Evolutionary conservation across 1,140 invertebrate genomes (phyloP).

Genomic region (roundworm (Caenorhabditis elegans)): WBcel235 BX284603.4:10272501-10273000

Average conservation of each 20-base stretch:
- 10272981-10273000: conserved; percentile 40
- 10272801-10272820: conserved; percentile 29
- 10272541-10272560: too few relatives aligned
- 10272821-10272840: conserved; percentile 42
- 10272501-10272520: too few relatives aligned
- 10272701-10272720: conserved; percentile 10
- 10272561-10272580: too few relatives aligned
- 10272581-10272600: too few relatives aligned
- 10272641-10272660: conserved; percentile 38
- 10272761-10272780: background rate
- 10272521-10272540: too few relatives aligned
- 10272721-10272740: background rate
- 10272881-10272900: conserved; percentile 5
- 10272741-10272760: conserved; percentile 16
- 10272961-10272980: conserved; percentile 27
- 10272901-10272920: conserved; percentile 36
- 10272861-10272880: conserved; percentile 47
- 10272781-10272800: conserved; percentile 43
- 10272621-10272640: background rate
- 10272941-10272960: conserved; percentile 36
- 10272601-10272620: too few relatives aligned
- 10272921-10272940: conserved; percentile 36
- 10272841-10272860: conserved; percentile 50
- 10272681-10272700: conserved; percentile 42
- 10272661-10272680: conserved; percentile 45